Evolutionary conservation across 2,888 invertebrate genomes (phyloP), one percentile per base, ranked within the genome.

Genomic region (Sicus ferrugineus): DNA sequence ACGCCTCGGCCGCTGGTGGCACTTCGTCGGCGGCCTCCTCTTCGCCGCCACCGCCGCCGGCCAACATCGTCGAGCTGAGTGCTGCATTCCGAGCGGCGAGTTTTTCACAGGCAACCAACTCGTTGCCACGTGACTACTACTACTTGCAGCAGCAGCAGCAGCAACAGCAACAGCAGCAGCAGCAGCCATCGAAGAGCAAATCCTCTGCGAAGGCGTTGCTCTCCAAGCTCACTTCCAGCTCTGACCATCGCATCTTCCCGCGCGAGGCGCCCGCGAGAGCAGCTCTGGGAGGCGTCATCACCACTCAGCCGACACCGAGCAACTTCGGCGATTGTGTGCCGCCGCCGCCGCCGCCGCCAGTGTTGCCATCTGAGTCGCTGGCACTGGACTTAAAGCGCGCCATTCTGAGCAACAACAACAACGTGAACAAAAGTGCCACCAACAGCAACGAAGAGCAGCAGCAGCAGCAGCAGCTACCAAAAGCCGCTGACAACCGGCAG

Each of bases 161-260:
- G 19, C 46, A 46, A 46, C 46, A 46, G 19, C 46, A 46, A 46
- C 46, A 46, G 19, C 46, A 46, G 9, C 83, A 83, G 66, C 83
- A 83, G 68, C 83, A 82, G 71, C 81, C 83, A 71, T 72, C 82
- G 21, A 84, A 83, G 68, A 81, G 81, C 48, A 84, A 84, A 67
- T 80, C 77, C 69, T 78, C 83, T 0, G 76, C 83, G 0, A 79
- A 78, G 59, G 81, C 81, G 0, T 70, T 84, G 38, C 77, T 84
- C 1, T 82, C 84, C 34, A 84, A 84, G 72, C 82, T 84, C 68
- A 81, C 81, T 1, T 75, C 81, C 0, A 80, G 79, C 5, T 78
- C 81, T 3, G 82, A 84, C 71, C 81, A 83, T 76, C 83, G 83
- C 73, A 84, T 84, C 3, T 81, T 81, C 71, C 85, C 84, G 3